Percentiles rank a stretch among this genome's conserved stretches.
Evolutionary conservation across 1,140 invertebrate genomes (phyloP).

Genomic region (Dinoponera quadriceps): DNA sequence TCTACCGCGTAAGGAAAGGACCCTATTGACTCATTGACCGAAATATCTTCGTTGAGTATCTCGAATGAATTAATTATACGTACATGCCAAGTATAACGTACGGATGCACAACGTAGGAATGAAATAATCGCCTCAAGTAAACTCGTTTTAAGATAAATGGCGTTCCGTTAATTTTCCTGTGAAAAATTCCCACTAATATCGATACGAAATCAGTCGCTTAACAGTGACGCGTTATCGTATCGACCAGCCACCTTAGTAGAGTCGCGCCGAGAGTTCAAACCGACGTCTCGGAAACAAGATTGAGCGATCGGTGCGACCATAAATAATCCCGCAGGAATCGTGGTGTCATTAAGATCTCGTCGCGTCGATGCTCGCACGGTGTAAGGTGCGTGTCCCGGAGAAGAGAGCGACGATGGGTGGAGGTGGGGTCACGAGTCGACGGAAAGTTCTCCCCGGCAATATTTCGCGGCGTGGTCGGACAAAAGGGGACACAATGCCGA

Average conservation of each 20-base stretch:
- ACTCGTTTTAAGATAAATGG: too few relatives aligned
- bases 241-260: too few relatives aligned
- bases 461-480: slow-evolving; percentile 79
- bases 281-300: slow-evolving; percentile 37
- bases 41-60: slow-evolving; percentile 78
- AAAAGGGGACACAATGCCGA: slow-evolving; percentile 83
- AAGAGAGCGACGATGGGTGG: slow-evolving; percentile 48
- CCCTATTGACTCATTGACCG: slow-evolving; percentile 77
- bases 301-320: slow-evolving; percentile 42
- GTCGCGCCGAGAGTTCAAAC: slow-evolving; percentile 15
- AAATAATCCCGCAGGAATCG: slow-evolving; percentile 54
- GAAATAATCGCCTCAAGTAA: too few relatives aligned
- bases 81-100: slow-evolving; percentile 2
- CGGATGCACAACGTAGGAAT: neutral
- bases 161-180: too few relatives aligned
- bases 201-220: too few relatives aligned
- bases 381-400: slow-evolving; percentile 45
- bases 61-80: slow-evolving; percentile 72
- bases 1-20: slow-evolving; percentile 67
- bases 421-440: slow-evolving; percentile 72
- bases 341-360: slow-evolving; percentile 68
- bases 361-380: slow-evolving; percentile 55
- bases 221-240: too few relatives aligned
- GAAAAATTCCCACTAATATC: too few relatives aligned
- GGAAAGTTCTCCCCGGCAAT: slow-evolving; percentile 78